A percentile compares a stretch with the other conserved stretches of the same genome.
These are phyloP conservation scores for Poeciliopsis turneri DNA, from an alignment of 2,797 vertebrate species.

Conservation along the genomic window DNA sequence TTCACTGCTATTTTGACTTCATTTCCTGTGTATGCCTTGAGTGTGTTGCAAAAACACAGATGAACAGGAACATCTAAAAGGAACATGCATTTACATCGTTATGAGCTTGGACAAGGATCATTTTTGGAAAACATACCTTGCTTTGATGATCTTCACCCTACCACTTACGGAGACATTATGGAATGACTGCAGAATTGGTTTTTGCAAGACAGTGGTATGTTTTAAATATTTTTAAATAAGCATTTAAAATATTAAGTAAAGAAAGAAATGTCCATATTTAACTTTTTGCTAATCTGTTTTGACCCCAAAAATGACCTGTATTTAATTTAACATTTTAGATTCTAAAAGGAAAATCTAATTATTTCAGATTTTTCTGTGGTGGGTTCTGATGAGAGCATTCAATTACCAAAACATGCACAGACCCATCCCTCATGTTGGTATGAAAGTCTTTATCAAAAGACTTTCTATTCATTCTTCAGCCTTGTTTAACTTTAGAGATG, in stretches of 20 bases:
- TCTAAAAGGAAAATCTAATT: not conserved
- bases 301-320: not conserved
- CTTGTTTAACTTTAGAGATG: not conserved
- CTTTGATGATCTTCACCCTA: too few relatives aligned
- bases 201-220: too few relatives aligned
- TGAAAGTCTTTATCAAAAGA: not conserved
- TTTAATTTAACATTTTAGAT: not conserved
- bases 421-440: not conserved
- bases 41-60: not conserved
- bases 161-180: not conserved
- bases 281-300: not conserved
- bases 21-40: not conserved
- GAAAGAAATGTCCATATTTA: not conserved
- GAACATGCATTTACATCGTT: not conserved
- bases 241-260: too few relatives aligned
- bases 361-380: not conserved
- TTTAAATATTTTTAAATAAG: not conserved
- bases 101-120: not conserved
- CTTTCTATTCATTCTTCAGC: not conserved
- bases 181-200: not conserved
- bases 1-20: not conserved
- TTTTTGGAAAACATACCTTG: not conserved
- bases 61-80: not conserved
- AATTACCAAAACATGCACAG: not conserved
- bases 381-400: not conserved